These are phyloP conservation scores for Leptothorax acervorum DNA, from an alignment of 2,888 invertebrate genomes.

Conservation along the genomic window DNA sequence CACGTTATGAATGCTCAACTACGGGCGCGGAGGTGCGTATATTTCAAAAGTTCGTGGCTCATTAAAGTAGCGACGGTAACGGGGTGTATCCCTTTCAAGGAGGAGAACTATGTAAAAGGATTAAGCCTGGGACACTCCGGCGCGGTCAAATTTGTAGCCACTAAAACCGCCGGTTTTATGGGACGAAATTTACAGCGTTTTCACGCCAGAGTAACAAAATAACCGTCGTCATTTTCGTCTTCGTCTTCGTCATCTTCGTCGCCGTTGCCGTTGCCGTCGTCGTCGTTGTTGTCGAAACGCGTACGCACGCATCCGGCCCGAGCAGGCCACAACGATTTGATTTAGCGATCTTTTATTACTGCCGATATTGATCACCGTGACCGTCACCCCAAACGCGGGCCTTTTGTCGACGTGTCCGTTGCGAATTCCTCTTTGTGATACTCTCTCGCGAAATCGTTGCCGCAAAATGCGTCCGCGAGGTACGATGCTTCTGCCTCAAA, in stretches of 20 bases:
- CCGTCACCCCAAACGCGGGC: constrained; percentile 14
- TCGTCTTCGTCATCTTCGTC: constrained; percentile 38
- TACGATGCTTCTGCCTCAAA: constrained; percentile 36
- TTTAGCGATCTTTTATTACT: constrained; percentile 79
- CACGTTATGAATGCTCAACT: constrained; percentile 68
- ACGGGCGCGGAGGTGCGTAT: constrained; percentile 75
- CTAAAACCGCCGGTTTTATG: constrained; percentile 83
- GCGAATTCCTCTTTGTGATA: constrained; percentile 36
- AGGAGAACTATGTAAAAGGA: constrained; percentile 71
- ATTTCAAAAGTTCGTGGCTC: constrained; percentile 83
- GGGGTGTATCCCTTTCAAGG: constrained; percentile 66
- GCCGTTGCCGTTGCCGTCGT: constrained; percentile 31
- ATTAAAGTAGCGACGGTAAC: constrained; percentile 80
- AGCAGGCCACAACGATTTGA: constrained; percentile 71
- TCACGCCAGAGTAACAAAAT: constrained; percentile 83
- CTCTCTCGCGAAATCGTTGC: constrained; percentile 37
- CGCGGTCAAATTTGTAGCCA: constrained; percentile 83
- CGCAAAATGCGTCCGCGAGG: constrained; percentile 5
- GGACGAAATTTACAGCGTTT: constrained; percentile 82
- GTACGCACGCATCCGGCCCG: constrained; percentile 18
- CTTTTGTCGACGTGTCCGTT: constrained; percentile 56
- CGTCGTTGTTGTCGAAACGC: constrained; percentile 49
- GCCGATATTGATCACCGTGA: constrained; percentile 73
- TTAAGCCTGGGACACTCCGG: constrained; percentile 73
- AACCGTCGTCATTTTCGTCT: constrained; percentile 64